Conservation (phyloP, 2,797 vertebrate species). For the Eulemur mongoz region DNA sequence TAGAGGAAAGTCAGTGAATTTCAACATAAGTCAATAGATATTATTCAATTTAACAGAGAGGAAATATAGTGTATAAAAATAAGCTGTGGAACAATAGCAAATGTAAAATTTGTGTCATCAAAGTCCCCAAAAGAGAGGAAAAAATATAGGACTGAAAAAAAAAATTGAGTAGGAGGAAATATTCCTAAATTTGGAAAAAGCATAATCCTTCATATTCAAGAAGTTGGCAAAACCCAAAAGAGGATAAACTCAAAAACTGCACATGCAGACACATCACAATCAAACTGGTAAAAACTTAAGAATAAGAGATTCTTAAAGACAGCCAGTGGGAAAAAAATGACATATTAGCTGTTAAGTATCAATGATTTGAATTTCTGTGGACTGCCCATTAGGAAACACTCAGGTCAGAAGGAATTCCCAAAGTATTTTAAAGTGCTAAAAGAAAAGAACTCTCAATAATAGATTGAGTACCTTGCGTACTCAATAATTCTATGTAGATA, state of each 20-base stretch:
- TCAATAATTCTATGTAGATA: neutral
- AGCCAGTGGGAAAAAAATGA: neutral
- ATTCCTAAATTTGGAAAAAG: neutral
- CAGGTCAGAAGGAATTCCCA: neutral
- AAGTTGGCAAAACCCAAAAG: neutral
- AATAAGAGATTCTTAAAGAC: neutral
- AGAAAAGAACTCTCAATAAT: neutral
- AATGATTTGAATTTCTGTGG: neutral
- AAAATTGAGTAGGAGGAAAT: neutral
- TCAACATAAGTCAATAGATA: neutral
- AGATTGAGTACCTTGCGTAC: too few species aligned
- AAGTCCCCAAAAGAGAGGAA: neutral
- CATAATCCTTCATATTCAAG: neutral
- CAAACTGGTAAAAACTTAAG: neutral
- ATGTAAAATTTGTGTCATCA: neutral
- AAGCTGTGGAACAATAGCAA: neutral
- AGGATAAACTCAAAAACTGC: neutral
- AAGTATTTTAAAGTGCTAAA: neutral
- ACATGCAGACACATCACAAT: neutral
- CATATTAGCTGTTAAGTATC: too few species aligned
- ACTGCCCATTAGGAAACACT: neutral
- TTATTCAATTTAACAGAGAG: neutral
- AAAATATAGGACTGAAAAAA: neutral
- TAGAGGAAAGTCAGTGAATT: neutral
- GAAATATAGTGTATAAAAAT: neutral